Evolutionary conservation across 2,797 vertebrate genomes (phyloP).

Genomic region (Erethizon dorsatum): DNA sequence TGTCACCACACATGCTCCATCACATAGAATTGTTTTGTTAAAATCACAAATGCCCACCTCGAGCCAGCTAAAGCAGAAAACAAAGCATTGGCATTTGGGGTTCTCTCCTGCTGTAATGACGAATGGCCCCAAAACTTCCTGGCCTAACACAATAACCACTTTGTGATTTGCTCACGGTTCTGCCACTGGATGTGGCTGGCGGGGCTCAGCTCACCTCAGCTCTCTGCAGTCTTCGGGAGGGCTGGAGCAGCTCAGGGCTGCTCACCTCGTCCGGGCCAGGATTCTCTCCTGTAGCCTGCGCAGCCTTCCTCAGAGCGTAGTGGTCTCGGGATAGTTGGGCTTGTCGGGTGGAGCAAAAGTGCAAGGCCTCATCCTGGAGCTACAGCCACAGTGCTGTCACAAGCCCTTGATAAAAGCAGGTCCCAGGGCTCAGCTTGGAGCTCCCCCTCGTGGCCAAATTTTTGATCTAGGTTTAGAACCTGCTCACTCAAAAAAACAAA

Average conservation of each 20-base stretch:
- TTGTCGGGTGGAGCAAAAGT: neutral
- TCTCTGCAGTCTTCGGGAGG: neutral
- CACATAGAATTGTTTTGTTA: neutral
- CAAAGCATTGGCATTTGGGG: neutral
- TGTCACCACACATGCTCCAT: too few species aligned
- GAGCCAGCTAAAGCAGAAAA: neutral
- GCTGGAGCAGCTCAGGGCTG: neutral
- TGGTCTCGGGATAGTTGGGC: neutral
- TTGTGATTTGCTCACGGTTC: slow-evolving; percentile 1
- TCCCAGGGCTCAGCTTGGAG: neutral
- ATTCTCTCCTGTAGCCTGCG: neutral
- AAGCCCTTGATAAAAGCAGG: neutral
- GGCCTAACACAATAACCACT: neutral
- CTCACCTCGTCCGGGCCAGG: neutral
- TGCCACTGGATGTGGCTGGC: neutral
- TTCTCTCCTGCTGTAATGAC: neutral
- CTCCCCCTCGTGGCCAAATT: neutral
- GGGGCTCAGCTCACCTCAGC: neutral
- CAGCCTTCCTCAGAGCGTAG: neutral
- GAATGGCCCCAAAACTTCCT: neutral
- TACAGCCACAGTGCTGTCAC: neutral
- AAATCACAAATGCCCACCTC: neutral
- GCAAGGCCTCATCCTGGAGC: neutral
- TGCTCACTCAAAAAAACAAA: neutral
- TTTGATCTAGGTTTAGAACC: neutral